phyloP scores from a whole-genome alignment of 2,797 vertebrate genomes.

The Aphelocoma californica region DNA sequence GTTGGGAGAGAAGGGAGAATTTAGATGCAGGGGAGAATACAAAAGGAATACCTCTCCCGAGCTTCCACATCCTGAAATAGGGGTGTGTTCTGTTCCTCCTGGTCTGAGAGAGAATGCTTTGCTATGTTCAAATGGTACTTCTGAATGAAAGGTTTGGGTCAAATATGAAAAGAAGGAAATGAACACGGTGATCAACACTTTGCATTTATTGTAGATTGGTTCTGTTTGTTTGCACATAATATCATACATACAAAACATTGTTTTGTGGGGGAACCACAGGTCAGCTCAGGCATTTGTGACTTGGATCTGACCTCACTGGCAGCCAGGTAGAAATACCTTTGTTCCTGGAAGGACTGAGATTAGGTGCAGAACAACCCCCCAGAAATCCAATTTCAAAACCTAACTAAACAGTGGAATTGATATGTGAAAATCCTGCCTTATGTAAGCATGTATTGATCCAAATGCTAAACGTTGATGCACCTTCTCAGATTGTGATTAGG shows the following conservation, averaged over 20 bases:
- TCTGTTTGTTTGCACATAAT: neutral
- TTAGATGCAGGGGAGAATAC: fast-evolving
- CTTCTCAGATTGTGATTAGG: neutral
- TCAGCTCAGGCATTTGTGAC: neutral
- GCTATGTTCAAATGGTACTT: fast-evolving
- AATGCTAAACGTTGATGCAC: neutral
- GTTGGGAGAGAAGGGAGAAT: neutral
- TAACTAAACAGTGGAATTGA: neutral
- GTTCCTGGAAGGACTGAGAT: neutral
- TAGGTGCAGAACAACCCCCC: neutral
- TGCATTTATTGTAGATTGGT: neutral
- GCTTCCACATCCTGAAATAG: neutral
- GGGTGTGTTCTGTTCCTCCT: neutral
- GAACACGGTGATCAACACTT: neutral
- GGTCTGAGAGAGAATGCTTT: neutral
- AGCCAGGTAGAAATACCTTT: neutral
- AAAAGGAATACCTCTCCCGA: neutral
- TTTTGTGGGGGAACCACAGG: neutral
- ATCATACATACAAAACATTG: neutral
- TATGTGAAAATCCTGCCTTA: neutral
- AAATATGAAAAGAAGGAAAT: neutral
- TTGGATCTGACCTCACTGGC: neutral
- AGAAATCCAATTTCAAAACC: neutral
- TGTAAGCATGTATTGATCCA: neutral
- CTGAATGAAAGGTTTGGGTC: neutral